These are phyloP conservation scores for Drosophila infuscata DNA, from an alignment of 2,888 invertebrate species.

Conservation along the genomic window DNA sequence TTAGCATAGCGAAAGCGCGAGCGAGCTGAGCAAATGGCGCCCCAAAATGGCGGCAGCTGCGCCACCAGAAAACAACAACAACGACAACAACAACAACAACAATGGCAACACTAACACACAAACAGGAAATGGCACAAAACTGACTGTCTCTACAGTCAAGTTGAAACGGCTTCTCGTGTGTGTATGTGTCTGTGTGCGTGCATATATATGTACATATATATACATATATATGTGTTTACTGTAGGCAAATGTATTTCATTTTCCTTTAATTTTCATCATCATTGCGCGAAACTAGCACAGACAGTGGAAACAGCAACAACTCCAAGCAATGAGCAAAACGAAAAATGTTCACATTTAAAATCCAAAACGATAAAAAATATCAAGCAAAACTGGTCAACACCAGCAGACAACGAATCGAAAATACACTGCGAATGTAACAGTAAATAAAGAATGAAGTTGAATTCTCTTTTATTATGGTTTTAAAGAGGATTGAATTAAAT, in stretches of 20 bases:
- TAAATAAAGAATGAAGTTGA: background rate
- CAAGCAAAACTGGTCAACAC: slow-evolving; percentile 38
- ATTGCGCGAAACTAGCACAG: slow-evolving; percentile 78
- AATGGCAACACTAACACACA: slow-evolving; percentile 47
- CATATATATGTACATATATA: background rate
- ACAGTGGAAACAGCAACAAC: slow-evolving; percentile 42
- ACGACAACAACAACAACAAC: slow-evolving; percentile 9
- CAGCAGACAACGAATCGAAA: slow-evolving; percentile 12
- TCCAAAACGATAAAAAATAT: slow-evolving; percentile 76
- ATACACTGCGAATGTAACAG: slow-evolving; percentile 38
- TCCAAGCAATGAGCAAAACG: slow-evolving; percentile 39
- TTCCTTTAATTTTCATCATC: slow-evolving; percentile 81
- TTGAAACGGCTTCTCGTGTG: slow-evolving; percentile 37
- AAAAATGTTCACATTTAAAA: slow-evolving; percentile 76
- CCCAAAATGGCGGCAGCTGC: slow-evolving; percentile 76
- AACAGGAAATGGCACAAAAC: slow-evolving; percentile 78
- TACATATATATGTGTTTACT: slow-evolving; percentile 31
- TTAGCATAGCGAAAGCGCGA: slow-evolving; percentile 71
- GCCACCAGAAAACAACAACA: slow-evolving; percentile 32
- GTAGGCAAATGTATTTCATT: slow-evolving; percentile 78
- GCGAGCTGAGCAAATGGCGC: slow-evolving; percentile 59
- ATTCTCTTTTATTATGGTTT: background rate
- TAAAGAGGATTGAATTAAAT: background rate
- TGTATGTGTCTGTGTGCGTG: slow-evolving; percentile 20
- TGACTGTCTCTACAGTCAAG: slow-evolving; percentile 68